Conservation (phyloP, 1,140 invertebrate species). For the Zaprionus lachaisei region DNA sequence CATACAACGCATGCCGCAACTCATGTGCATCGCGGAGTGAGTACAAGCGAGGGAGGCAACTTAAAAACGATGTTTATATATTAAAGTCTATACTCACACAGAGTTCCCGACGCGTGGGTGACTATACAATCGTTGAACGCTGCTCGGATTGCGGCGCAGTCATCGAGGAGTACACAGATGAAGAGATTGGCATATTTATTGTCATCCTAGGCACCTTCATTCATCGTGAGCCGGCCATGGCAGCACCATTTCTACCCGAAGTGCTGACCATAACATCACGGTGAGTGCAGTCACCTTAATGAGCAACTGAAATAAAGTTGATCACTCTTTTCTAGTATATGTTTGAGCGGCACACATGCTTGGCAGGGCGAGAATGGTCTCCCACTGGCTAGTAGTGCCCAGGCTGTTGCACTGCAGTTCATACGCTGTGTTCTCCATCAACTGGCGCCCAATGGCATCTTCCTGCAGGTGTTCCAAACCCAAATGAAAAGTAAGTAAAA, state of each 20-base stretch:
- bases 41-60: constrained; percentile 1
- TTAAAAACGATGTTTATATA: too few species aligned
- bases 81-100: constrained; percentile 83
- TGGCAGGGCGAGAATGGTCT: constrained; percentile 96
- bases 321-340: constrained; percentile 86
- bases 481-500: constrained; percentile 89
- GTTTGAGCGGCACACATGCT: constrained; percentile 91
- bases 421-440: constrained; percentile 98
- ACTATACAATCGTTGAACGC: constrained; percentile 89
- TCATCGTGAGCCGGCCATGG: constrained; percentile 96
- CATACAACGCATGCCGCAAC: constrained; percentile 41
- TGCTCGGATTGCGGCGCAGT: constrained; percentile 92
- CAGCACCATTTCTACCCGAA: constrained; percentile 96
- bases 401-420: constrained; percentile 98
- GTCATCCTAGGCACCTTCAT: constrained; percentile 97
- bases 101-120: constrained; percentile 88
- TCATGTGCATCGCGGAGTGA: constrained; percentile 63
- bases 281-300: constrained; percentile 85
- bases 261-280: constrained; percentile 95
- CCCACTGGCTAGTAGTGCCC: constrained; percentile 94
- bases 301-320: neutral
- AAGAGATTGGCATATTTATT: constrained; percentile 97
- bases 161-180: constrained; percentile 97
- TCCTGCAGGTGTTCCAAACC: constrained; percentile 97
- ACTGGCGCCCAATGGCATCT: constrained; percentile 97